Percentiles rank a stretch among this genome's conserved stretches.
phyloP scores from a whole-genome alignment of 2,797 vertebrate species.

The Pteronotus mesoamericanus region DNA sequence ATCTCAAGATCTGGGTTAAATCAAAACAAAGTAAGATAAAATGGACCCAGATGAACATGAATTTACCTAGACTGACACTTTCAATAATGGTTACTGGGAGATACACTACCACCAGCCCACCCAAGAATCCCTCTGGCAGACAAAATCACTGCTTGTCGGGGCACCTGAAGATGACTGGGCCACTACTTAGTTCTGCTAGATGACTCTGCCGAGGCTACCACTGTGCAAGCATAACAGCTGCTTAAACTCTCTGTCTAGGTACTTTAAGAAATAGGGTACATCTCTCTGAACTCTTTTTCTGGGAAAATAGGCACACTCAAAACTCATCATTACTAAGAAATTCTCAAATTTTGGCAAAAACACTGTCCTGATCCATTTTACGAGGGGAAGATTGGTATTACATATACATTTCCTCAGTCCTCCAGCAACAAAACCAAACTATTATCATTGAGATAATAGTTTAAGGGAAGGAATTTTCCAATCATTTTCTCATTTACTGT shows the following conservation, averaged over 20 bases:
- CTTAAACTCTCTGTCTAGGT: background rate
- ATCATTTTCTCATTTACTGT: background rate
- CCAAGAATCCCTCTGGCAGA: constrained; percentile 1
- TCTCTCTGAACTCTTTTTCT: background rate
- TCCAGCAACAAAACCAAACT: background rate
- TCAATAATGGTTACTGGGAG: background rate
- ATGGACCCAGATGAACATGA: constrained; percentile 43
- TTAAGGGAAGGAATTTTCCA: background rate
- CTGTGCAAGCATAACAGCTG: background rate
- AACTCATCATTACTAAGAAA: background rate
- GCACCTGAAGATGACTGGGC: background rate
- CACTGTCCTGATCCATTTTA: background rate
- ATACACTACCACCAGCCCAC: constrained; percentile 37
- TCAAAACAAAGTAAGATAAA: constrained; percentile 58
- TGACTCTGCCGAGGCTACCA: background rate
- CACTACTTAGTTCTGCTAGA: background rate
- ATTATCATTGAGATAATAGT: background rate
- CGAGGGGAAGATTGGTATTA: background rate
- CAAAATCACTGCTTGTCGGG: background rate
- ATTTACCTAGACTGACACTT: constrained; percentile 54
- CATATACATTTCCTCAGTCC: background rate
- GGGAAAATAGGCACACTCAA: background rate
- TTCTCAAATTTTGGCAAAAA: background rate
- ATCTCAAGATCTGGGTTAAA: constrained; percentile 56
- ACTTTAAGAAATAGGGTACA: background rate